Base-by-base conservation (phyloP, 2,113 vertebrate genomes). In the Cynoglossus semilaevis region DNA sequence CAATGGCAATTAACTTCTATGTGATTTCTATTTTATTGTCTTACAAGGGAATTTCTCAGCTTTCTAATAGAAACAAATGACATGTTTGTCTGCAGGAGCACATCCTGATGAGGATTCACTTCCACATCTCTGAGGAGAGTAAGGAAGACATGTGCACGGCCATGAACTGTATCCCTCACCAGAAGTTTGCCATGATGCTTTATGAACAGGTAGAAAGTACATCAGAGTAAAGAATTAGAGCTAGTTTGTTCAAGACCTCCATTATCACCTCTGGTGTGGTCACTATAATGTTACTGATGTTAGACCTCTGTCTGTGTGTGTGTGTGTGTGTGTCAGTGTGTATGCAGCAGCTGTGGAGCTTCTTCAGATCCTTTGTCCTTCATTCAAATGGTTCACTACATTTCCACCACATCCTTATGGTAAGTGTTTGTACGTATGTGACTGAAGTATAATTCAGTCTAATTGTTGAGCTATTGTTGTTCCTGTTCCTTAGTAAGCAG, bases 311-410 rank as follows among this genome's bases (percentile, higher is more conserved):
- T 50, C n/a, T n/a, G 18, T 50, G 37, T 49, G 0, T 56, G n/a
- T 15, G 36, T 72, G 11, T 70, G 44, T 64, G 78, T 51, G 53
- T 58, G 60, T 57, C 63, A 98, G 96, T 97, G 96, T 87, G 94
- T 98, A 19, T 98, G 96, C 86, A 96, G 92, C 57, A 96, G 92
- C 80, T 98, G 96, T 80, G 96, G 96, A 40, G 96, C 95, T 13
- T 96, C 96, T 7, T 98, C 96, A 57, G 96, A 98, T 58, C 95
- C 96, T 0, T 85, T 97, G 72, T 95, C 96, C 70, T 98, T 98
- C 84, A 95, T 97, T 81, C 96, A 98, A 91, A 98, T 98, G 96
- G 94, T 98, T 46, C 95, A 98, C 85, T 98, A 98, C 86, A 96
- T 98, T 89, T 98, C 96, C n/a, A 97, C 96, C 59, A 98, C 95